These are phyloP conservation scores for Pristionchus japonicus DNA, from an alignment of 2,888 invertebrate genomes.

Conservation along the genomic window DNA sequence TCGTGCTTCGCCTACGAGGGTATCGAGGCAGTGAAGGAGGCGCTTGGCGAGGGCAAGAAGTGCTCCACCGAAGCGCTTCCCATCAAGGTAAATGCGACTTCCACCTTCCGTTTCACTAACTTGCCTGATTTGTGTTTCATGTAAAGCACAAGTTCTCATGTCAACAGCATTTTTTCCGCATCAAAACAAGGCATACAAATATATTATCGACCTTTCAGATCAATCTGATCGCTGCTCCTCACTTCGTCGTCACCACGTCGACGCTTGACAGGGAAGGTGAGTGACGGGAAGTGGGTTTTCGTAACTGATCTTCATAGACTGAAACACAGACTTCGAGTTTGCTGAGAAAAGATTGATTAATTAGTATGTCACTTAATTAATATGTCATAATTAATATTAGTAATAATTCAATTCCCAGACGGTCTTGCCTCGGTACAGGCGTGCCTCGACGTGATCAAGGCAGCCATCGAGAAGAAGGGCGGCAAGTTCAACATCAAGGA, in stretches of 20 bases:
- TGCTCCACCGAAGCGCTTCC: slow-evolving; percentile 93
- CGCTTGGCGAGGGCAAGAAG: slow-evolving; percentile 89
- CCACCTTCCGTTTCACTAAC: too few relatives aligned
- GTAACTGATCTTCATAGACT: too few relatives aligned
- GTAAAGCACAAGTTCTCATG: too few relatives aligned
- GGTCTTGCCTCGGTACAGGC: slow-evolving; percentile 87
- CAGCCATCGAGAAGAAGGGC: slow-evolving; percentile 85
- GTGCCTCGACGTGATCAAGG: slow-evolving; percentile 89
- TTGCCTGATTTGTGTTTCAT: too few relatives aligned
- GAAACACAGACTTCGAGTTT: too few relatives aligned
- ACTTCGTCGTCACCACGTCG: slow-evolving; percentile 98
- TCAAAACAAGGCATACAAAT: too few relatives aligned
- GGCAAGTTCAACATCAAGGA: slow-evolving; percentile 95
- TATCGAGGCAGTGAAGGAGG: slow-evolving; percentile 94
- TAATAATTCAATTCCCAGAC: background rate
- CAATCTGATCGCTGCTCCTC: slow-evolving; percentile 96
- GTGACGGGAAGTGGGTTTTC: too few relatives aligned
- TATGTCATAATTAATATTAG: too few relatives aligned
- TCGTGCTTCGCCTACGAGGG: slow-evolving; percentile 97
- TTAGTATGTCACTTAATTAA: too few relatives aligned
- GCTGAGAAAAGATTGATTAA: too few relatives aligned
- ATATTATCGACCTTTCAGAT: slow-evolving; percentile 83
- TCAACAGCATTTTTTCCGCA: too few relatives aligned
- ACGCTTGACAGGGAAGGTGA: slow-evolving; percentile 87
- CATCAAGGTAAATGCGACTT: slow-evolving; percentile 85